phyloP scores from a whole-genome alignment of 53 echinoderm and acorn worm species.

The Astropecten irregularis region DNA sequence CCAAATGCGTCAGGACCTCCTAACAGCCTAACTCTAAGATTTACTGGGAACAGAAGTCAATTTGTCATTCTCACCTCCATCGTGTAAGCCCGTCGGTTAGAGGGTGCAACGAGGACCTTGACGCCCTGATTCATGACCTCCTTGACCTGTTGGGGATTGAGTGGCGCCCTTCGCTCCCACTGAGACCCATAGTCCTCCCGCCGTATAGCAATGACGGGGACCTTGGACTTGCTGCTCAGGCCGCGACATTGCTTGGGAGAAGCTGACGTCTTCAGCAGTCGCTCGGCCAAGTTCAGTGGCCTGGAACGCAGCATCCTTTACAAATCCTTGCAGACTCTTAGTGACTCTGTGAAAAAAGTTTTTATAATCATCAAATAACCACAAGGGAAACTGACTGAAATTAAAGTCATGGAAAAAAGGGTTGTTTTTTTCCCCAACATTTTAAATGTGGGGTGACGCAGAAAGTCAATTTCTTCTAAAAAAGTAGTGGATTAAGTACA shows the following conservation, averaged over 20 bases:
- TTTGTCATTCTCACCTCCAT: slow-evolving; percentile 89
- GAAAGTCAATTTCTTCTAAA: too few relatives aligned
- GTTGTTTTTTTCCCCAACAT: too few relatives aligned
- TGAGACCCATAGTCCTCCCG: slow-evolving; percentile 94
- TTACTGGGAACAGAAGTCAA: too few relatives aligned
- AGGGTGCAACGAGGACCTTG: slow-evolving; percentile 89
- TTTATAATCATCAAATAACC: too few relatives aligned
- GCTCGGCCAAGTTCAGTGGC: background rate
- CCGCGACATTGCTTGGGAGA: background rate
- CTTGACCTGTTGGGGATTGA: slow-evolving; percentile 79
- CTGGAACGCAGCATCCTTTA: slow-evolving; percentile 36
- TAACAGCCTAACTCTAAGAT: too few relatives aligned
- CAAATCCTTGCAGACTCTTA: too few relatives aligned
- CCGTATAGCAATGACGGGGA: slow-evolving; percentile 75
- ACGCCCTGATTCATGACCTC: slow-evolving; percentile 76
- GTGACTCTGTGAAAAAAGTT: too few relatives aligned
- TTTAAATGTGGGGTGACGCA: too few relatives aligned
- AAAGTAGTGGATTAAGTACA: too few relatives aligned
- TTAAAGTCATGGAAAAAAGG: too few relatives aligned
- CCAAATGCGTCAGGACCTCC: too few relatives aligned
- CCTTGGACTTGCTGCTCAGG: background rate
- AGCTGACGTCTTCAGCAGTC: background rate
- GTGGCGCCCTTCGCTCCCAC: slow-evolving; percentile 94
- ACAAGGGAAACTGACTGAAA: too few relatives aligned
- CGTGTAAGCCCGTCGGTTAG: slow-evolving; percentile 92